Base-by-base conservation (phyloP, 2,113 vertebrate species). In the Myotis yumanensis region DNA sequence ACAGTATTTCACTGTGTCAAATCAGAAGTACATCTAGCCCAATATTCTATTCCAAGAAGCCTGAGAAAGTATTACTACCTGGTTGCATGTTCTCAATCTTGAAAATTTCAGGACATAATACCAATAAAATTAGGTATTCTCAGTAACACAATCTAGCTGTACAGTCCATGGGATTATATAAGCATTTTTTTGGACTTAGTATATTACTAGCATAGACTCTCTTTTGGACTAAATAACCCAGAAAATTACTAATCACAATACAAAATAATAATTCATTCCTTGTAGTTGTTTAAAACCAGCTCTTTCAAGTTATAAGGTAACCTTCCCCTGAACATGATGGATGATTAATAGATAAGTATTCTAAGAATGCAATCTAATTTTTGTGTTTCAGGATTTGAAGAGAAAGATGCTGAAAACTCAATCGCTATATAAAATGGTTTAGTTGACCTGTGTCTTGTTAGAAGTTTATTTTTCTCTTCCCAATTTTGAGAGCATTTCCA, bases 61-160 rank as follows among this genome's bases (percentile, higher is more conserved):
- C 72, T 88, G 3, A 81, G 35, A 87, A 87, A 37, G 76, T n/a
- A 80, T 96, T 92, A 46, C n/a, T 92, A 51, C 32, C 40, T 87
- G 37, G 6, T 71, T 90, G 7, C n/a, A 40, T 81, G 28, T 90
- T 57, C 54, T 88, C 73, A 72, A 14, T 62, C 48, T 54, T 91
- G 46, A 80, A 76, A 72, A 71, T 40, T 77, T 77, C 5, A 30
- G 22, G 16, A 59, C 48, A 3, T 54, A 51, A 5, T 89, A 89
- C 54, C 40, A 77, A 12, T 64, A 43, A 84, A 32, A 66, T 64
- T 79, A 71, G 32, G 23, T 79, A 94, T 30, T 77, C 32, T 52
- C 25, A 48, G 22, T 83, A 86, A 71, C 20, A 76, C 7, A 20
- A 32, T 80, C 20, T 54, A 35, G 14, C 46, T 77, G 0, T 73